These are phyloP conservation scores for Teleogryllus occipitalis DNA, from an alignment of 1,140 invertebrate genomes.

Conservation along the genomic window DNA sequence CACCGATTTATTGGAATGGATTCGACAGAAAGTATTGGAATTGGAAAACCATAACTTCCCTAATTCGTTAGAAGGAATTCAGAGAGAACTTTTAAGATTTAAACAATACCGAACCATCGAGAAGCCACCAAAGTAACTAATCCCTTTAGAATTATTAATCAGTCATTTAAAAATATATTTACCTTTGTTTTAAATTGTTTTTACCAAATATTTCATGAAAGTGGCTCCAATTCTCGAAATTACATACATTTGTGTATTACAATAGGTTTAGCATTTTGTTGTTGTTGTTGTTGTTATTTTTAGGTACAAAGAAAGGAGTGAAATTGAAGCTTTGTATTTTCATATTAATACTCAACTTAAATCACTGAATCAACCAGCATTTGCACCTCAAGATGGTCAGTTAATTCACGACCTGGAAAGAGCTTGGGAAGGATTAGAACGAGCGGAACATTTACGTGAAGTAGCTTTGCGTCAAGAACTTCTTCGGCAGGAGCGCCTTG, in stretches of 20 bases:
- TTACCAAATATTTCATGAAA: background rate
- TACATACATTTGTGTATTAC: background rate
- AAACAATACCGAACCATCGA: slow-evolving; percentile 94
- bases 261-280: too few species aligned
- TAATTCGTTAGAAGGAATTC: slow-evolving; percentile 93
- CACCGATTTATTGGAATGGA: slow-evolving; percentile 86
- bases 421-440: slow-evolving; percentile 86
- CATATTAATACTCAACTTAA: slow-evolving; percentile 95
- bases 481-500: slow-evolving; percentile 83
- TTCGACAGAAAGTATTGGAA: slow-evolving; percentile 73
- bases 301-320: slow-evolving; percentile 90
- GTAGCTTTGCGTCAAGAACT: slow-evolving; percentile 86
- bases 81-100: slow-evolving; percentile 79
- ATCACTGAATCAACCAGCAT: slow-evolving; percentile 81
- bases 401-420: slow-evolving; percentile 86
- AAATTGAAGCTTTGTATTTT: slow-evolving; percentile 94
- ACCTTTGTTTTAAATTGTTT: background rate
- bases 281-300: background rate
- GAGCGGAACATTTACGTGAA: slow-evolving; percentile 90
- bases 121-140: slow-evolving; percentile 86
- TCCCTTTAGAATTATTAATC: background rate
- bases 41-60: slow-evolving; percentile 84
- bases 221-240: background rate
- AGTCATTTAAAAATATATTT: background rate
- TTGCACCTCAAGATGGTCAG: slow-evolving; percentile 84